phyloP scores from a whole-genome alignment of 2,888 invertebrate genomes.

The Sphaerophoria taeniata region DNA sequence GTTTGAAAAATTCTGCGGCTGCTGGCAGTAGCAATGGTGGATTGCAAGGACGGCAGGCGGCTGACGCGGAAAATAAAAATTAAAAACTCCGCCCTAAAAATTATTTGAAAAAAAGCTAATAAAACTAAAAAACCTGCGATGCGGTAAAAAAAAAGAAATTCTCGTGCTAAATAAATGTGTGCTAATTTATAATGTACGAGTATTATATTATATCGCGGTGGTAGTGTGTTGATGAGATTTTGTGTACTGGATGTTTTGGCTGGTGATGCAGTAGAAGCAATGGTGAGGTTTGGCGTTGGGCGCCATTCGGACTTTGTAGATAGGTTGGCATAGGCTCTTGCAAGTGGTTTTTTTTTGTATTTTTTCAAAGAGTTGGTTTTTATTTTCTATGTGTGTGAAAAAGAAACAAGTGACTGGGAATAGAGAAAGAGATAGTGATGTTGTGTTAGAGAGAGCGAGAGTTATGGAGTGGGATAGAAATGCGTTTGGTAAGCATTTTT shows the following conservation, averaged over 20 bases:
- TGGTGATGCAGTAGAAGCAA: neutral
- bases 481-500: conserved; percentile 44
- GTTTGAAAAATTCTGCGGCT: conserved; percentile 10
- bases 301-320: conserved; percentile 32
- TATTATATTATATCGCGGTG: conserved; percentile 69
- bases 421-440: neutral
- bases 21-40: neutral
- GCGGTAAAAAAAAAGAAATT: conserved; percentile 65
- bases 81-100: conserved; percentile 83
- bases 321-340: conserved; percentile 17
- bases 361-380: neutral
- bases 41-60: conserved; percentile 58
- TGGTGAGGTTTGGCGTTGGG: conserved; percentile 31
- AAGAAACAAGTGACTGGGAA: conserved; percentile 4
- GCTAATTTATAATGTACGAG: conserved; percentile 80
- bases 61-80: conserved; percentile 79
- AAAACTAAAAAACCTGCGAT: conserved; percentile 68
- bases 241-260: conserved; percentile 36
- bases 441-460: neutral
- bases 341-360: conserved; percentile 12
- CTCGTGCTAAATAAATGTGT: conserved; percentile 74
- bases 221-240: conserved; percentile 59
- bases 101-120: conserved; percentile 75
- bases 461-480: conserved; percentile 19
- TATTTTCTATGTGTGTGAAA: conserved; percentile 21